These are phyloP conservation scores for Pelobates cultripes DNA, from an alignment of 2,797 vertebrate species.

Conservation along the genomic window DNA sequence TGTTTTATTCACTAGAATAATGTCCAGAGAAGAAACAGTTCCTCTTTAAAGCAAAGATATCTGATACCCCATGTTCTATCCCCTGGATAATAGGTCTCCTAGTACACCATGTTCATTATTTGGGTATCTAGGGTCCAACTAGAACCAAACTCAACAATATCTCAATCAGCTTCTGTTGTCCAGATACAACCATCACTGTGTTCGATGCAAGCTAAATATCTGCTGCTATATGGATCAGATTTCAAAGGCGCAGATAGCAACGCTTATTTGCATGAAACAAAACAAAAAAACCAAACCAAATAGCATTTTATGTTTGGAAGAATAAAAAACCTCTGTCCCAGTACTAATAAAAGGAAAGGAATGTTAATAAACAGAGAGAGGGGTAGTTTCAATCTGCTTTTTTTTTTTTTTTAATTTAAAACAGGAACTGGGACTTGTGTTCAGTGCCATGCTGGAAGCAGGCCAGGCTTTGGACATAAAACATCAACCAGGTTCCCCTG, in stretches of 20 bases:
- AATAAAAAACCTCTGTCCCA: not conserved
- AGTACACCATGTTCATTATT: too few relatives aligned
- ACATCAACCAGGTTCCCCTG: slow-evolving; percentile 7
- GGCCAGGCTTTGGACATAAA: slow-evolving; percentile 20
- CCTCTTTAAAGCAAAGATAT: too few relatives aligned
- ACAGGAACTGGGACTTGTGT: slow-evolving; percentile 7
- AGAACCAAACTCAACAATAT: not conserved
- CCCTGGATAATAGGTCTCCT: too few relatives aligned
- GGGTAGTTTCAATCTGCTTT: not conserved
- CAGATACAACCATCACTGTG: slow-evolving; percentile 7
- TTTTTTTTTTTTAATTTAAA: slow-evolving; percentile 27
- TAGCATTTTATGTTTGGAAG: not conserved
- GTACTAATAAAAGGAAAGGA: not conserved
- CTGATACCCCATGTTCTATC: too few relatives aligned
- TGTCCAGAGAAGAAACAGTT: too few relatives aligned
- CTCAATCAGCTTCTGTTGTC: not conserved
- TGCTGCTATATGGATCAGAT: not conserved
- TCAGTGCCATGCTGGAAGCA: slow-evolving; percentile 11
- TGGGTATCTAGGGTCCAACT: too few relatives aligned
- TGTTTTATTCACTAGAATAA: too few relatives aligned
- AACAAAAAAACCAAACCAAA: not conserved
- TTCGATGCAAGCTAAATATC: slow-evolving; percentile 11
- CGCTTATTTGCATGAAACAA: not conserved
- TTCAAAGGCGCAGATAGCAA: not conserved
- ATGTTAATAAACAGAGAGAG: slow-evolving; percentile 16